Base-by-base conservation (phyloP, 2,888 invertebrate genomes). In the Xestia rhomboidea region DNA sequence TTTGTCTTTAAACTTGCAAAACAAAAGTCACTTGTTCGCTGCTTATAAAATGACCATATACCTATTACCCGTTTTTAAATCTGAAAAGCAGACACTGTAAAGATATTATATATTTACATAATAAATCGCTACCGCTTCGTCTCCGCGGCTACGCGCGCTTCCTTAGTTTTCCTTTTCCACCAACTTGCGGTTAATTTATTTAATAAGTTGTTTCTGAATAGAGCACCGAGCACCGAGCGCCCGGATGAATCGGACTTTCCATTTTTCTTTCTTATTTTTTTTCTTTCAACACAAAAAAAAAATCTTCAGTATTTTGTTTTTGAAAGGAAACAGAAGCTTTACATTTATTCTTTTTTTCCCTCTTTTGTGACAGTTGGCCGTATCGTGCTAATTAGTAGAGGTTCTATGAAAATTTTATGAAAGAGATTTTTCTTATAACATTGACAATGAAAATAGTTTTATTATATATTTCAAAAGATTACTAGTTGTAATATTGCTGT, bases 121-220 rank as follows among this genome's bases (percentile, higher is more conserved):
- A 64, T 27, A 41, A 41, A 83, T 67, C 84, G 83, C 84, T 83
- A 8, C 77, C 78, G 79, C 77, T 76, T 15, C 79, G 41, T 79
- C 74, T 83, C 44, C 24, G 76, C 60, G 54, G 13, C 73, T 67
- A 15, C 73, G 79, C 64, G 68, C 62, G 34, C 82, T 21, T 78
- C 92, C 94, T 95, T 94, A 95, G 95, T 94, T 95, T 95, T 95
- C 95, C 93, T 95, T 95, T 94, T 93, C 94, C 93, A 91, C 90
- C 90, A 93, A 95, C 94, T 95, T 95, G 95, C 92, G 95, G 95
- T 96, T 95, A 96, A 96, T 96, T 96, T 96, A 96, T 96, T 96
- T 95, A 96, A 96, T 96, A 96, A 96, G 95, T 95, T 95, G 93
- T 93, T 94, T 92, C 93, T 96, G 96, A 96, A 96, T 95, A 94